A percentile compares a stretch with the other conserved stretches of the same genome.
phyloP scores from a whole-genome alignment of 2,797 vertebrate species.

The Margarornis squamiger region DNA sequence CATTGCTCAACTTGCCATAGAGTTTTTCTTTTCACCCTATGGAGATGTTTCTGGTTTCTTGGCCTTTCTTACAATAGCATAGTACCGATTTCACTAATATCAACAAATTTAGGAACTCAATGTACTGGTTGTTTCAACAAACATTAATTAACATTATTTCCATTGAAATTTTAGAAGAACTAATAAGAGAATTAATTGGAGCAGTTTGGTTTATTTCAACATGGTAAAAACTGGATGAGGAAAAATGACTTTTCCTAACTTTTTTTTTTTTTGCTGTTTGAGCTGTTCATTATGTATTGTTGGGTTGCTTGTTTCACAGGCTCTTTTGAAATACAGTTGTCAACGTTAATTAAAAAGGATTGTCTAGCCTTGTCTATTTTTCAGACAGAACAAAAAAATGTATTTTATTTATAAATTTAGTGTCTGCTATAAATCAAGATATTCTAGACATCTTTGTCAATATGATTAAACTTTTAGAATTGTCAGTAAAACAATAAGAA shows the following conservation, averaged over 20 bases:
- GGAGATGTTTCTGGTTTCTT: not conserved
- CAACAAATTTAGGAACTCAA: not conserved
- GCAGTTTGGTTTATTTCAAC: not conserved
- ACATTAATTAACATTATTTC: not conserved
- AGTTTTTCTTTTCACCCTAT: not conserved
- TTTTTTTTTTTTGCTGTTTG: not conserved
- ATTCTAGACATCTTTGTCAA: not conserved
- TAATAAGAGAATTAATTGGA: not conserved
- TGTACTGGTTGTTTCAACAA: not conserved
- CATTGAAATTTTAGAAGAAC: not conserved
- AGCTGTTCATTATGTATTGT: not conserved
- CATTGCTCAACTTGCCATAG: not conserved
- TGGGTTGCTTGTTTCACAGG: not conserved
- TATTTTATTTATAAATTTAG: not conserved
- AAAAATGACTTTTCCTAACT: not conserved
- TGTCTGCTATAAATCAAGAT: not conserved
- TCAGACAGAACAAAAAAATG: not conserved
- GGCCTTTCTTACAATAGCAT: not conserved
- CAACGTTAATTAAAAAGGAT: slow-evolving; percentile 10
- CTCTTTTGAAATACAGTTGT: slow-evolving; percentile 21
- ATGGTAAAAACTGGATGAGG: not conserved
- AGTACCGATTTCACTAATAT: not conserved
- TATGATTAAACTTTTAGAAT: not conserved
- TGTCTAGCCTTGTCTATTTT: not conserved
- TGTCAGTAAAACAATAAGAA: not conserved